Base-by-base conservation (phyloP, 2,888 invertebrate genomes). In the Disparrhopalites patrizii region DNA sequence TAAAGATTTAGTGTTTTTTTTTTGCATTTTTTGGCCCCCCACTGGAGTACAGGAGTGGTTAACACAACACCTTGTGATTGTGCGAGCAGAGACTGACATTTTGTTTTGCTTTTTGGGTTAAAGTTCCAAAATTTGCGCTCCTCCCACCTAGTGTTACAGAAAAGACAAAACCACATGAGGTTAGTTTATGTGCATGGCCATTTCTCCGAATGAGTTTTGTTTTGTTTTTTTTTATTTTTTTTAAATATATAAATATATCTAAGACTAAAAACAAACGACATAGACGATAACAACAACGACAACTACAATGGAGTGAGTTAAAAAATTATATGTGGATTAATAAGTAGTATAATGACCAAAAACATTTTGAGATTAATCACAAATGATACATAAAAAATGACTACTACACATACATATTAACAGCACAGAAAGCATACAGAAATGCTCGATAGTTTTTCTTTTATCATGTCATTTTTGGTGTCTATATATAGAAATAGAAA, bases 111-210 rank as follows among this genome's bases (percentile, higher is more conserved):
- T 67, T 73, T 71, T 71, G 70, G 71, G 72, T 73, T 73, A 73
- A 67, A 73, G 70, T 73, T 73, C 73, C 73, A 73, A 71, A 70
- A 71, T 73, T 62, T 72, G 70, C 70, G 72, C 70, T 72, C 71
- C 73, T 72, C 73, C 73, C 73, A 73, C 73, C 73, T 73, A 73
- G 73, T 73, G 73, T 73, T 73, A 73, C 70, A 73, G 71, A 73
- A 73, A 70, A 73, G 70, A 71, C 72, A 70, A 73, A 72, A 73
- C 73, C 73, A 73, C 72, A 73, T 70, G 68, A 71, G 69, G 73
- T 73, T 73, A 73, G 73, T 73, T 68, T 67, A 52, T 62, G 62
- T 62, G 62, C 62, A 62, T 62, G 52, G 52, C 52, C 52, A 50
- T 61, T 30, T 61, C 51, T 61, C 51, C 33, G 51, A 61, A 33